Evolutionary conservation across 2,888 invertebrate species (phyloP), one percentile per base, ranked within the genome.

Genomic region (Ennomos quercinarius): DNA sequence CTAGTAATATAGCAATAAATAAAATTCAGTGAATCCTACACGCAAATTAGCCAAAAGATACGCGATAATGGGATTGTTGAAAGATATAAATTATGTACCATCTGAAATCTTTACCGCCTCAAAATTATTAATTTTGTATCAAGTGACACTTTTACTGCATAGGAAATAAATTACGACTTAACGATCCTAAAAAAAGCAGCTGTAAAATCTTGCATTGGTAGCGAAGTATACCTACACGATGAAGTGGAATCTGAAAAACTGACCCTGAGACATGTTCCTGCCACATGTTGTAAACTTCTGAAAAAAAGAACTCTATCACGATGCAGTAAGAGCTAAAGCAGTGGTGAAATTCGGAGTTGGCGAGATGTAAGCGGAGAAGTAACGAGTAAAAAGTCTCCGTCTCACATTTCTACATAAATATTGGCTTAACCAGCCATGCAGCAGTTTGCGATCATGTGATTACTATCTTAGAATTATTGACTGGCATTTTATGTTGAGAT

Each of bases 341-440:
- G 13, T 11, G 11, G 34, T 11, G 34, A 37, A 9, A 43, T 27
- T 27, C 27, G 27, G 8, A 61, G 47, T 57, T 77, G 67, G 68
- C 67, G 67, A 76, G 73, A 74, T 72, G 73, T 67, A 78, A 74
- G 71, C 71, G 75, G 75, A 74, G 71, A 67, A 67, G 68, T 54
- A 63, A 67, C 71, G 78, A 42, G 52, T 64, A 68, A 88, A 87
- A 89, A 88, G 76, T 81, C 68, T 76, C 74, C 70, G 75, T 76
- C 79, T 85, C 77, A 73, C 81, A 83, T 86, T 84, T 86, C 79
- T 83, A 82, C 84, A 84, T 84, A 86, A 84, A 85, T 83, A 80
- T 83, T 79, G 73, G 70, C 75, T 77, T 74, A 80, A 80, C 76
- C 76, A 74, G 72, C 71, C 67, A 71, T 75, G 70, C 61, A 61